A percentile compares a stretch with the other conserved stretches of the same genome.
phyloP scores from a whole-genome alignment of 2,113 vertebrate genomes.

The Grallaria varia region DNA sequence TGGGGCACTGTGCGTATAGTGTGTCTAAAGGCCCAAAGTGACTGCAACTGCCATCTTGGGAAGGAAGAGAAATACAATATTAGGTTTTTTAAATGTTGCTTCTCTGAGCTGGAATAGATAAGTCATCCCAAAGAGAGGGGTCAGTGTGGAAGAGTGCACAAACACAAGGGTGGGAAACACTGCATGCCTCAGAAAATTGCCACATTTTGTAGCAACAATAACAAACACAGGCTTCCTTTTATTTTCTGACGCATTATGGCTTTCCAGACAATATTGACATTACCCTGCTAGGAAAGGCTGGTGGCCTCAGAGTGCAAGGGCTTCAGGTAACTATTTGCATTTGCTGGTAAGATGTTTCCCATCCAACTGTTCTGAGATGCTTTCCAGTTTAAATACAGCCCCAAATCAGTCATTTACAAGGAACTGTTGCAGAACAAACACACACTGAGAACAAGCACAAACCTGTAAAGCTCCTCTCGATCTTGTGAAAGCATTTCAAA shows the following conservation, averaged over 20 bases:
- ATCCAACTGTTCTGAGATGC: not conserved
- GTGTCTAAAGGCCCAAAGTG: not conserved
- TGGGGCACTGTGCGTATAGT: rapidly evolving
- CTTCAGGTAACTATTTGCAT: not conserved
- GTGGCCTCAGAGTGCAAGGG: not conserved
- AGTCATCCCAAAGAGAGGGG: not conserved
- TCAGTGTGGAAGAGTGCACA: rapidly evolving
- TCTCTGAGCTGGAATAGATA: not conserved
- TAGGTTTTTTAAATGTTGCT: not conserved
- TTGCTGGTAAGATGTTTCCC: not conserved
- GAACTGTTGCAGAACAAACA: slow-evolving; percentile 8
- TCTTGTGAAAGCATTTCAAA: not conserved
- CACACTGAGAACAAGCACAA: not conserved
- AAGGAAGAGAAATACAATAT: not conserved
- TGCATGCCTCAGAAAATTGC: not conserved
- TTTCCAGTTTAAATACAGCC: slow-evolving; percentile 9
- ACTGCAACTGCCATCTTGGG: not conserved
- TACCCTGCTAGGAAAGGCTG: not conserved
- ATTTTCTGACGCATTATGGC: not conserved
- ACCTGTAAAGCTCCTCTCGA: slow-evolving; percentile 16
- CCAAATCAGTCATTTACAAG: not conserved
- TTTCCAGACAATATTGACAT: not conserved
- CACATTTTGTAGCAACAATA: not conserved
- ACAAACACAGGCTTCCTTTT: not conserved
- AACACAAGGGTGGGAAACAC: not conserved